Base-by-base conservation (phyloP, 1,140 invertebrate genomes). In the Leptopilina boulardi region DNA sequence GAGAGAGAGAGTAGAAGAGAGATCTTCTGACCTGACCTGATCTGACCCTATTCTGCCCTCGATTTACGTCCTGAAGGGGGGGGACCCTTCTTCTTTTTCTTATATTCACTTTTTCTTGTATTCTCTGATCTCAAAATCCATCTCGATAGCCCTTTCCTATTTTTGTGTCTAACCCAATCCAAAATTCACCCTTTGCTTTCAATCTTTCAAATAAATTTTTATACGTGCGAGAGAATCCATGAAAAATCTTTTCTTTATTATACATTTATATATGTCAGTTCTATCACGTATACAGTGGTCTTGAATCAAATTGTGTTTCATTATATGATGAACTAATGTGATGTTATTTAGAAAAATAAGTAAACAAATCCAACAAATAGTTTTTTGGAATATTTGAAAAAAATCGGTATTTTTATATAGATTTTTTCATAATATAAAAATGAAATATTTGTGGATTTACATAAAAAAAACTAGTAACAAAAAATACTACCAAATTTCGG, bases 1-100 rank as follows among this genome's bases (percentile, higher is more conserved):
- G n/a, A n/a, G n/a, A n/a, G n/a, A n/a, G n/a, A n/a, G n/a, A n/a
- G n/a, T n/a, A n/a, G n/a, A n/a, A n/a, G 9, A 38, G 79, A 86
- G 84, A 85, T 89, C 84, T 86, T 82, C 83, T 74, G 77, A 73
- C 76, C 72, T 79, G 80, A 82, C 81, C 83, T 86, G 85, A 73
- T 72, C 70, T 78, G 79, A 82, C 80, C 83, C 85, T 84, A 79
- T 82, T 83, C 74, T 77, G 70, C 79, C 77, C 83, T 83, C 84
- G 80, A 87, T 89, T 88, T 84, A 88, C 84, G 81, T 85, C 74
- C 73, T 54, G 75, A 9, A 6, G 5, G 8, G 34, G 8, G 34
- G 8, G 34, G 34, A 38, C 70, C 77, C 75, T 74, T 66, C 80
- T 79, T 84, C 83, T 83, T 81, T 54, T 78, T 72, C 73, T 73